A percentile compares a stretch with the other conserved stretches of the same genome.
phyloP scores from a whole-genome alignment of 2,888 invertebrate species.

The Minunthozetes semirufus region DNA sequence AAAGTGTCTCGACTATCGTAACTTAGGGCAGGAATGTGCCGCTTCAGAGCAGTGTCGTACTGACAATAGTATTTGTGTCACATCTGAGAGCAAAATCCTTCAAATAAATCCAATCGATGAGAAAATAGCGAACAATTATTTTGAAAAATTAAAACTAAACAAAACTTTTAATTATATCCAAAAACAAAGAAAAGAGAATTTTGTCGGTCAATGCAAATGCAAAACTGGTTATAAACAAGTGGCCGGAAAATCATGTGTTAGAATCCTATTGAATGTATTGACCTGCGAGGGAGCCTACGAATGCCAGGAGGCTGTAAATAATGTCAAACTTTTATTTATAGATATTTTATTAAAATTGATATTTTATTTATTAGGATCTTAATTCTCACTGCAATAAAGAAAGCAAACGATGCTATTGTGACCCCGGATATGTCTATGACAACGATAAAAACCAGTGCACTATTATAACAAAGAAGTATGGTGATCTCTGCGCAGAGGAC shows the following conservation, averaged over 20 bases:
- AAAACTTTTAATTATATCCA: no score
- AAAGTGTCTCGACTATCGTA: not conserved
- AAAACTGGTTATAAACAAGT: not conserved
- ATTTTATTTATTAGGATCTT: not conserved
- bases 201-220: conserved; percentile 30
- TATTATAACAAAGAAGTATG: not conserved
- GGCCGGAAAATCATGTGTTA: not conserved
- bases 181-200: not conserved
- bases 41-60: conserved; percentile 1
- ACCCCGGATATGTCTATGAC: conserved; percentile 27
- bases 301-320: not conserved
- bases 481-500: not conserved
- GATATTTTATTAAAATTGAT: not conserved
- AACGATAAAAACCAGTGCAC: not conserved
- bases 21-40: not conserved
- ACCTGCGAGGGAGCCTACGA: not conserved
- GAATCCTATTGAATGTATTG: not conserved
- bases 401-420: not conserved
- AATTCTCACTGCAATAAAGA: conserved; percentile 27
- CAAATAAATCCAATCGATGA: not conserved
- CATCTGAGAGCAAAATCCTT: not conserved
- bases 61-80: not conserved
- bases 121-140: not conserved
- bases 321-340: not conserved
- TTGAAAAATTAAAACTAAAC: no score